phyloP scores from a whole-genome alignment of 2,888 invertebrate genomes.

The Caenorhabditis becei region DNA sequence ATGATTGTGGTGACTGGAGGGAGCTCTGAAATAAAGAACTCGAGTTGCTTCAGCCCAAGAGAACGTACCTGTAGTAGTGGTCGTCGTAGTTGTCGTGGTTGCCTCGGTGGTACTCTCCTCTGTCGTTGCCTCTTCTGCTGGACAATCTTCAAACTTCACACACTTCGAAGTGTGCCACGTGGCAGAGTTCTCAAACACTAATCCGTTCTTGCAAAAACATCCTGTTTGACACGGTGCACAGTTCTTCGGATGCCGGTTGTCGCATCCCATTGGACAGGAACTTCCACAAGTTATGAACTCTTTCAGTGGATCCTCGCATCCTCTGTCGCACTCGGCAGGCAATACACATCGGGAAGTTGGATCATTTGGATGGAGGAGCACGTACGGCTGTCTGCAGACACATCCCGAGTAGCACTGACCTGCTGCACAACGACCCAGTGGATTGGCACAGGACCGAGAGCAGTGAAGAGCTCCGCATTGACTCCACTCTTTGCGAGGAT shows the following conservation, averaged over 20 bases:
- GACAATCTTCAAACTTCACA: constrained; percentile 70
- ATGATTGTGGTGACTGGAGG: constrained; percentile 39
- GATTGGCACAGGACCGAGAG: constrained; percentile 69
- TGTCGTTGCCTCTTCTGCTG: constrained; percentile 37
- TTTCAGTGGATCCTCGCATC: constrained; percentile 69
- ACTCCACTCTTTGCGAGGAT: constrained; percentile 71
- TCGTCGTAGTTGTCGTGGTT: constrained; percentile 27
- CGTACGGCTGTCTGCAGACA: constrained; percentile 72
- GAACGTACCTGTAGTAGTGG: constrained; percentile 24
- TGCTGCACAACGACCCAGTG: constrained; percentile 63
- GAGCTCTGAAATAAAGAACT: constrained; percentile 19
- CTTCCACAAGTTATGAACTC: constrained; percentile 75
- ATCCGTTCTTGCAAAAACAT: constrained; percentile 77
- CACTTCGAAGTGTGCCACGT: constrained; percentile 73
- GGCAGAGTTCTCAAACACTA: constrained; percentile 68
- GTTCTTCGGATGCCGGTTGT: constrained; percentile 71
- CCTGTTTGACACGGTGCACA: constrained; percentile 79
- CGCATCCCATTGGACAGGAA: constrained; percentile 79
- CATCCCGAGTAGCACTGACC: constrained; percentile 74
- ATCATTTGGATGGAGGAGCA: constrained; percentile 65
- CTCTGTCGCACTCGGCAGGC: constrained; percentile 72
- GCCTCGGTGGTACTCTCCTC: neutral
- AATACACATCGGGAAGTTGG: constrained; percentile 72
- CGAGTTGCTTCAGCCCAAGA: neutral
- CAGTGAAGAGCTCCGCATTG: constrained; percentile 68